Evolutionary conservation across 2,113 vertebrate genomes (phyloP), one percentile per base, ranked within the genome.

Genomic region (Lampris incognitus): DNA sequence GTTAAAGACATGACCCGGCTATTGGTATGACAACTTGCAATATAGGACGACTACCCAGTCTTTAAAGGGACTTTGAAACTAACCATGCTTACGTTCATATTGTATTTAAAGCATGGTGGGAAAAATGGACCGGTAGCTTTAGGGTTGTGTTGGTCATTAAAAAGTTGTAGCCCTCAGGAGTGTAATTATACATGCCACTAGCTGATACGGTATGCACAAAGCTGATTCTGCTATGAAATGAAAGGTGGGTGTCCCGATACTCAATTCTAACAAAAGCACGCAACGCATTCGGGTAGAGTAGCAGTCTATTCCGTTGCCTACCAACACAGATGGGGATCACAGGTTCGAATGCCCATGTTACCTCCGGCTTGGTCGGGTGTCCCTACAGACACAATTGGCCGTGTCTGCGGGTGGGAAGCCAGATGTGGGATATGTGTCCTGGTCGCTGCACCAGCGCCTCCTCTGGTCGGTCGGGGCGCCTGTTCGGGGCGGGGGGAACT

Each of bases 71-170:
- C 7, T 9, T 11, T 56, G 1, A 51, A 62, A 40, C 50, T 72
- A 50, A 4, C 41, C 41, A 42, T 44, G 39, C 62, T 78, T 55
- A 74, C 44, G 65, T 72, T 84, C 36, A 49, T 51, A 42, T 55
- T 68, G 44, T 3, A 69, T 60, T 51, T 67, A 46, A n/a, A 71
- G 37, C 9, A 11, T 11, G n/a, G 4, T 46, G 44, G 1, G 24
- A 24, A 46, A 46, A 46, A 46, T 46, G 44, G 4, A 46, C 44
- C 4, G 4, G 7, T 46, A 46, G 4, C 7, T 46, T 7, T 4
- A 46, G 44, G 1, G 6, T 62, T 48, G 10, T 1, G 7, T 7
- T 46, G 9, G 24, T 24, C 73, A 55, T 63, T 52, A 66, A 38
- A 2, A 38, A 55, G 42, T 9, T 13, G 42, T 1, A 8, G 39